A percentile compares a stretch with the other conserved stretches of the same genome.
phyloP scores from a whole-genome alignment of 2,888 invertebrate species.

The Xylocampa areola region DNA sequence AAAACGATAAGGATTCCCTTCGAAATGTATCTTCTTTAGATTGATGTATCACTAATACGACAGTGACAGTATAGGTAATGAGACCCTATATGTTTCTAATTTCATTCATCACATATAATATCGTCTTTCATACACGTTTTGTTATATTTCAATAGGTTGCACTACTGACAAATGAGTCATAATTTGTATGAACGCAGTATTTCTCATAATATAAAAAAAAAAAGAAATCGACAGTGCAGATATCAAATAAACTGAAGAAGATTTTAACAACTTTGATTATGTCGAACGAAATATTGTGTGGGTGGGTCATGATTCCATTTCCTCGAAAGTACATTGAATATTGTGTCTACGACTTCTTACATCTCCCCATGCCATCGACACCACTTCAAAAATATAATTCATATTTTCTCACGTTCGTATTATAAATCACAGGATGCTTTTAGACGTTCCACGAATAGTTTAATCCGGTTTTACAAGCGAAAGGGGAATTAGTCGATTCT shows the following conservation, averaged over 20 bases:
- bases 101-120: too few relatives aligned
- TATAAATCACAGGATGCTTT: conserved; percentile 81
- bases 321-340: too few relatives aligned
- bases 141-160: too few relatives aligned
- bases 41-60: conserved; percentile 26
- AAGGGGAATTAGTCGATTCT: conserved; percentile 78
- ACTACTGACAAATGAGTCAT: too few relatives aligned
- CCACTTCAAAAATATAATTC: conserved; percentile 64
- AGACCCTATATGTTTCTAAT: too few relatives aligned
- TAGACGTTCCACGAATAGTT: conserved; percentile 83
- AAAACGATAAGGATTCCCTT: conserved; percentile 35
- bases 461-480: conserved; percentile 77
- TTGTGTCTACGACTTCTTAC: conserved; percentile 12
- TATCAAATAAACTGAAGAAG: too few relatives aligned
- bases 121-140: too few relatives aligned
- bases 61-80: conserved; percentile 29
- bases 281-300: not conserved
- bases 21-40: conserved; percentile 25
- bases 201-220: too few relatives aligned
- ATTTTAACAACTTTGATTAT: too few relatives aligned
- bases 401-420: conserved; percentile 78
- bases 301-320: too few relatives aligned
- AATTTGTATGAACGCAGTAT: too few relatives aligned
- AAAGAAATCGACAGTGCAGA: too few relatives aligned
- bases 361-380: conserved; percentile 44